Evolutionary conservation across 2,888 invertebrate genomes (phyloP), one percentile per base, ranked within the genome.

Genomic region (Tenthredo livida): DNA sequence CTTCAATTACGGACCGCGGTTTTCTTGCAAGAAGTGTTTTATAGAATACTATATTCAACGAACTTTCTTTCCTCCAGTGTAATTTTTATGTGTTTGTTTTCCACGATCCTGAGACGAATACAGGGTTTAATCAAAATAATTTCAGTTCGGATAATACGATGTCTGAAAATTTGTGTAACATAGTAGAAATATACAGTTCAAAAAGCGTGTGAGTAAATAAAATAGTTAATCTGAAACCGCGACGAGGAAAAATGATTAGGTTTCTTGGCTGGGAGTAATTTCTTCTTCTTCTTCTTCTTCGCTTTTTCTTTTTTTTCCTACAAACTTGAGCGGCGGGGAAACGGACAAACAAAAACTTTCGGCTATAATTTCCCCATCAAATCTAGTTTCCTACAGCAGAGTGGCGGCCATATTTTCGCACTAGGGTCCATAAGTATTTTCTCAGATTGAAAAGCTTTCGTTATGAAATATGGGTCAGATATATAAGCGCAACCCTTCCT

Each of bases 391-490:
- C 47, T 70, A 29, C 83, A 86, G 86, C 87, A 82, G 82, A 65
- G 77, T 58, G 84, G 84, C 84, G 83, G 84, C 87, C 88, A 88
- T 89, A 89, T 89, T 90, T 88, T 88, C 86, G 86, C 84, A 61
- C 83, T 65, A 78, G 73, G 84, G 61, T 84, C 61, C 88, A 90
- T 90, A 90, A 90, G 89, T 89, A 90, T 90, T 90, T 90, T 90
- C 90, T 88, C 89, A 88, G 90, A 91, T 91, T 91, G 91, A 91
- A 91, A 91, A 90, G 91, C 89, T 93, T 92, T 92, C 88, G 90
- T 89, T 89, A 92, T 93, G 93, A 93, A 91, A 93, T 93, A 93
- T 93, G 93, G 92, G 92, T 92, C 92, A 92, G 92, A 91, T 90
- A 92, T 90, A 88, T 85, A 88, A 88, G 87, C 88, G 88, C 92